Conservation (phyloP, 2,113 vertebrate genomes). For the Callocephalon fimbriatum region DNA sequence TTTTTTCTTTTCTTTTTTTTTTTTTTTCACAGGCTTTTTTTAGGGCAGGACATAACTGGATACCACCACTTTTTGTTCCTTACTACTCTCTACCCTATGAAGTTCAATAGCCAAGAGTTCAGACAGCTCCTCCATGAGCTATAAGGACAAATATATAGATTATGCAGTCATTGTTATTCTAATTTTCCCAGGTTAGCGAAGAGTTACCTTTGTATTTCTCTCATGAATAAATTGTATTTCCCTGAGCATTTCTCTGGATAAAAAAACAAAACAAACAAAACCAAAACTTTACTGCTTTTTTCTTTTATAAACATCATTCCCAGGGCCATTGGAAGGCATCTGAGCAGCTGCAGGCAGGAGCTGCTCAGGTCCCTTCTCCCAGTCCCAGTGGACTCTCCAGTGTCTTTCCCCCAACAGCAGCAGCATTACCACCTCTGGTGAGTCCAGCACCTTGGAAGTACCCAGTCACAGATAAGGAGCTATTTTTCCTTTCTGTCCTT, state of each 20-base stretch:
- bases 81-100: neutral
- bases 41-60: neutral
- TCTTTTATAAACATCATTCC: neutral
- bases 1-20: neutral
- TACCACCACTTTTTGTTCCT: neutral
- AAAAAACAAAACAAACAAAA: neutral
- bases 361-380: neutral
- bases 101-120: neutral
- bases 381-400: fast-evolving
- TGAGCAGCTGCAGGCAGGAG: neutral
- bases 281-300: neutral
- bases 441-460: neutral
- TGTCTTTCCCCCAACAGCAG: neutral
- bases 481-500: neutral
- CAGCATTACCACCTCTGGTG: neutral
- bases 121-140: neutral
- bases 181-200: neutral
- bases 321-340: fast-evolving
- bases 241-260: neutral
- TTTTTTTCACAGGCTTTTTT: fast-evolving
- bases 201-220: neutral
- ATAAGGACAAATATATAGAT: neutral
- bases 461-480: neutral
- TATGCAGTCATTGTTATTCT: neutral
- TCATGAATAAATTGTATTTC: neutral